phyloP scores from a whole-genome alignment of 2,797 vertebrate species.

The Rachycentron canadum region DNA sequence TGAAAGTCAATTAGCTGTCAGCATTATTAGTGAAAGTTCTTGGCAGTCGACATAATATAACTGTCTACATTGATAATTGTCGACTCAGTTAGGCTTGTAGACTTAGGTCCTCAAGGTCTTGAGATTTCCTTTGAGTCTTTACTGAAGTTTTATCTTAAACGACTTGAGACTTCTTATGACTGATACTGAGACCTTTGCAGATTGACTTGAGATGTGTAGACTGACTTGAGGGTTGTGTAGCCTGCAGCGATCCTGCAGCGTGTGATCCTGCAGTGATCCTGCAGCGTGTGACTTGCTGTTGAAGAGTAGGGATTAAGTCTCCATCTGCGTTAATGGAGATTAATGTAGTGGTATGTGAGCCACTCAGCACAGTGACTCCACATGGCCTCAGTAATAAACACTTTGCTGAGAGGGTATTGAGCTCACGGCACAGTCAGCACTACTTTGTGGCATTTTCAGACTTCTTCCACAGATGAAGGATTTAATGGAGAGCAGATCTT shows the following conservation, averaged over 20 bases:
- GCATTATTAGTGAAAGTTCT: background rate
- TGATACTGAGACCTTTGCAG: background rate
- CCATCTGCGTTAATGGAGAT: conserved; percentile 79
- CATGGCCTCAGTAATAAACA: conserved; percentile 43
- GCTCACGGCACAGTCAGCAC: background rate
- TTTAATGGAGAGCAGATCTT: conserved; percentile 15
- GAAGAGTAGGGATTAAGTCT: conserved; percentile 71
- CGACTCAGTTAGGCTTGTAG: background rate
- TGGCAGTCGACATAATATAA: too few relatives aligned
- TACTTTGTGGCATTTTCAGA: background rate
- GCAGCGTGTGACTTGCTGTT: conserved; percentile 37
- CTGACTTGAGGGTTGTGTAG: background rate
- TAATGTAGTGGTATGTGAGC: conserved; percentile 70
- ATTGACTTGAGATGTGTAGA: background rate
- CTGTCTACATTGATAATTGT: background rate
- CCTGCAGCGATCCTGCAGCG: too few relatives aligned
- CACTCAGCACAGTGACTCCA: conserved; percentile 54
- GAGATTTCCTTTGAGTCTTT: background rate
- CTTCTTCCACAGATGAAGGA: conserved; percentile 8
- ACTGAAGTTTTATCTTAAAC: background rate
- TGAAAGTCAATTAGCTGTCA: background rate
- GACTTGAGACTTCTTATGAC: background rate
- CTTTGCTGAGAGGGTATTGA: conserved; percentile 15
- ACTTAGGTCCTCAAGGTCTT: too few relatives aligned
- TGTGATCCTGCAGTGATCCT: background rate